A percentile compares a stretch with the other conserved stretches of the same genome.
Conservation (phyloP, 2,113 vertebrate species). For the Dunckerocampus dactyliophorus region DNA sequence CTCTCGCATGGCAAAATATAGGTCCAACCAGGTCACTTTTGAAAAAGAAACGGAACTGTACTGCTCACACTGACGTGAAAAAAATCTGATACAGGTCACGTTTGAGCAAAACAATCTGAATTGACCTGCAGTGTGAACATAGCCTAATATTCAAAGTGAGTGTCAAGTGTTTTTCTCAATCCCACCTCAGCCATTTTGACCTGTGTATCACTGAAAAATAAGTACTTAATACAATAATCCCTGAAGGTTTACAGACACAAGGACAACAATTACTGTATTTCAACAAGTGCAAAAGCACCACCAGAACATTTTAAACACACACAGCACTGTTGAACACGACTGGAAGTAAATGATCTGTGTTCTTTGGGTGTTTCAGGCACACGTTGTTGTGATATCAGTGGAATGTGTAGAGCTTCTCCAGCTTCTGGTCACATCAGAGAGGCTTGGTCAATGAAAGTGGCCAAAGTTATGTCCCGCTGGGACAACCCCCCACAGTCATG, state of each 20-base stretch:
- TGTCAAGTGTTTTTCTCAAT: too few relatives aligned
- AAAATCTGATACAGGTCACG: too few relatives aligned
- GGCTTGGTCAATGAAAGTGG: conserved; percentile 90
- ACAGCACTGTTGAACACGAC: not conserved
- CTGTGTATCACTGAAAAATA: not conserved
- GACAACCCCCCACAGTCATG: conserved; percentile 88
- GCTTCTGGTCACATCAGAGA: conserved; percentile 54
- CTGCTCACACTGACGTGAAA: too few relatives aligned
- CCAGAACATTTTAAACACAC: not conserved
- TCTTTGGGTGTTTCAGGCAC: conserved; percentile 13
- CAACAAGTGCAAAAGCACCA: not conserved
- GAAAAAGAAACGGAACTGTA: too few relatives aligned
- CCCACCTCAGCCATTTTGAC: too few relatives aligned
- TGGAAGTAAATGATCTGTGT: not conserved
- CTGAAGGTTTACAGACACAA: not conserved
- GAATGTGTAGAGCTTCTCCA: not conserved
- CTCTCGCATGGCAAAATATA: too few relatives aligned
- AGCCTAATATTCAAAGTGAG: too few relatives aligned
- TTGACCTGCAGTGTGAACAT: too few relatives aligned
- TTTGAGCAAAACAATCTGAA: too few relatives aligned
- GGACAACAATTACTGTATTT: not conserved
- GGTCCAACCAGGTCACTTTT: too few relatives aligned
- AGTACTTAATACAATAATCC: too few relatives aligned
- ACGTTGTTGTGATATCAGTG: not conserved
- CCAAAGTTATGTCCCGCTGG: conserved; percentile 88